Evolutionary conservation across 2,797 vertebrate genomes (phyloP).

Genomic region (Danio kyathit): DNA sequence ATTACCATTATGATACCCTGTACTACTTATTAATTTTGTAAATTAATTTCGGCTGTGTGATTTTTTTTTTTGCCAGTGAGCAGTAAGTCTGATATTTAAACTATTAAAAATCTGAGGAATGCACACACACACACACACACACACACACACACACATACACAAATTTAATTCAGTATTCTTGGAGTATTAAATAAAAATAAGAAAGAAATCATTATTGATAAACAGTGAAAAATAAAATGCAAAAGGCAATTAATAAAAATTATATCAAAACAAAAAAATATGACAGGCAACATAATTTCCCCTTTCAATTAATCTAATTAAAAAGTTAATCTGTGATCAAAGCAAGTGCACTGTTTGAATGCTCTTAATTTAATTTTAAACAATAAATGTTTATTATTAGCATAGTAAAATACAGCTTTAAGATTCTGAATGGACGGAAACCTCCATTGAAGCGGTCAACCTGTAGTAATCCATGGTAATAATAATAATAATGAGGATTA

Average conservation of each 20-base stretch:
- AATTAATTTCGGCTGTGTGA: too few species aligned
- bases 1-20: too few species aligned
- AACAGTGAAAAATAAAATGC: not conserved
- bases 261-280: not conserved
- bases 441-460: not conserved
- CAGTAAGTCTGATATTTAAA: too few species aligned
- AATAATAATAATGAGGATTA: not conserved
- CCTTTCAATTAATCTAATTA: not conserved
- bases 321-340: conserved; percentile 6
- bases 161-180: not conserved
- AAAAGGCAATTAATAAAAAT: not conserved
- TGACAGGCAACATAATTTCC: not conserved
- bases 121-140: not conserved
- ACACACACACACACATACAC: not conserved
- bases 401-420: not conserved
- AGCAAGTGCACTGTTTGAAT: not conserved
- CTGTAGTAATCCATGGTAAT: too few species aligned
- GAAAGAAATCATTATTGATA: not conserved
- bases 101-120: not conserved
- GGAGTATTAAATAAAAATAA: not conserved
- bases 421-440: not conserved
- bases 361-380: not conserved
- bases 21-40: too few species aligned
- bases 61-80: too few species aligned
- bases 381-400: not conserved